Percentiles rank a stretch among this genome's conserved stretches.
These are phyloP conservation scores for Rachycentron canadum DNA, from an alignment of 2,797 vertebrate species.

Conservation along the genomic window DNA sequence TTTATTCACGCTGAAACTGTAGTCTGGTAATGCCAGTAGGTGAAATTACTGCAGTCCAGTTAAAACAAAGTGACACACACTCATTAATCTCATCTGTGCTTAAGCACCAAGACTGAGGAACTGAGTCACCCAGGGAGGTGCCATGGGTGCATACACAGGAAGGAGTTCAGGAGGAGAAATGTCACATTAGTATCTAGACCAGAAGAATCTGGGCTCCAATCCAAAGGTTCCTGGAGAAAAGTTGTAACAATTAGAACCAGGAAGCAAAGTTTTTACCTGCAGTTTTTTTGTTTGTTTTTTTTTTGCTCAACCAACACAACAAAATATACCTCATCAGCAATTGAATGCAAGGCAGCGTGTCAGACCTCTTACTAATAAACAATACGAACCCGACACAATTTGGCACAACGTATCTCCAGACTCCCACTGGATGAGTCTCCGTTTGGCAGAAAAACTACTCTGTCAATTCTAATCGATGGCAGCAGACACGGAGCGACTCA, in stretches of 20 bases:
- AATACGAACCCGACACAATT: not conserved
- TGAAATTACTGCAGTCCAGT: not conserved
- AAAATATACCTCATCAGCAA: constrained; percentile 7
- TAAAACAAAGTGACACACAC: constrained; percentile 52
- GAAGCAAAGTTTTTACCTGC: not conserved
- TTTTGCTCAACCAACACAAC: not conserved
- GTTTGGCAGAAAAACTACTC: constrained; percentile 12
- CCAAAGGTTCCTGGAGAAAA: not conserved
- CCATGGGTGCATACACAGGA: constrained; percentile 26
- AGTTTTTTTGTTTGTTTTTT: not conserved
- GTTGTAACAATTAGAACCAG: constrained; percentile 4
- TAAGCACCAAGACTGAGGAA: constrained; percentile 14
- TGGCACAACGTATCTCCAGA: not conserved
- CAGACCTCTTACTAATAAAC: not conserved
- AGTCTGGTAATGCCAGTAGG: not conserved
- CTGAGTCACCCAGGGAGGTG: constrained; percentile 62
- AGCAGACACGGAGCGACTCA: constrained; percentile 34
- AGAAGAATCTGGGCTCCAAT: not conserved
- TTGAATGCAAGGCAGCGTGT: not conserved
- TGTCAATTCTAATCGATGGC: constrained; percentile 34
- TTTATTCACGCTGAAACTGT: constrained; percentile 45
- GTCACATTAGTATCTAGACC: constrained; percentile 7
- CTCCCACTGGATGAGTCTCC: constrained; percentile 17
- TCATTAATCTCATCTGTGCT: constrained; percentile 33
- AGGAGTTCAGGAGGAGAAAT: constrained; percentile 10